Percentiles rank a stretch among this genome's conserved stretches.
Evolutionary conservation across 2,113 vertebrate genomes (phyloP).

Genomic region (Theropithecus gelada): DNA sequence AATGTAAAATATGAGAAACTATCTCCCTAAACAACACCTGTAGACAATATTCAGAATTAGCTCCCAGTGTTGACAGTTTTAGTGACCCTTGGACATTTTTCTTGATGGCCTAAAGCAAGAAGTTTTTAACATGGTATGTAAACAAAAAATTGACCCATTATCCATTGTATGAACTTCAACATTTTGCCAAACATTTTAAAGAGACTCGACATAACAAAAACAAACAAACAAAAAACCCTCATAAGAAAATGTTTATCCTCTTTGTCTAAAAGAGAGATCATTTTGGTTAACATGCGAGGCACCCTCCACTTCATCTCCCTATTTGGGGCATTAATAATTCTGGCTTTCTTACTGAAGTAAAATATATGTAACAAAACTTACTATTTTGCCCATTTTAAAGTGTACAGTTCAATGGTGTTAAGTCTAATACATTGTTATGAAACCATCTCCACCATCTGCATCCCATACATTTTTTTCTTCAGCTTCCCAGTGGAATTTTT

Average conservation of each 20-base stretch:
- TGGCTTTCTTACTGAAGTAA: neutral
- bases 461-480: neutral
- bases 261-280: neutral
- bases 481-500: neutral
- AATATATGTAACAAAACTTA: neutral
- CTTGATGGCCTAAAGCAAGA: neutral
- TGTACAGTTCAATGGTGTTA: neutral
- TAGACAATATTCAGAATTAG: neutral
- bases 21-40: neutral
- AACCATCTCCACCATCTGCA: neutral
- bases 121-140: neutral
- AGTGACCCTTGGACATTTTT: neutral
- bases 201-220: neutral
- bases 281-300: neutral
- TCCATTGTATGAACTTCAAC: neutral
- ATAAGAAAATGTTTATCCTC: neutral
- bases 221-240: neutral
- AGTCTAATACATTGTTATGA: neutral
- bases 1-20: neutral
- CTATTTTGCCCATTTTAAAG: neutral
- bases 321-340: neutral
- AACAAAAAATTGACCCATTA: neutral
- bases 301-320: neutral
- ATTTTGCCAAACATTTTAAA: neutral
- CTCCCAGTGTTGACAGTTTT: neutral